Evolutionary conservation across 2,113 vertebrate species (phyloP).

Genomic region (Anguilla rostrata): DNA sequence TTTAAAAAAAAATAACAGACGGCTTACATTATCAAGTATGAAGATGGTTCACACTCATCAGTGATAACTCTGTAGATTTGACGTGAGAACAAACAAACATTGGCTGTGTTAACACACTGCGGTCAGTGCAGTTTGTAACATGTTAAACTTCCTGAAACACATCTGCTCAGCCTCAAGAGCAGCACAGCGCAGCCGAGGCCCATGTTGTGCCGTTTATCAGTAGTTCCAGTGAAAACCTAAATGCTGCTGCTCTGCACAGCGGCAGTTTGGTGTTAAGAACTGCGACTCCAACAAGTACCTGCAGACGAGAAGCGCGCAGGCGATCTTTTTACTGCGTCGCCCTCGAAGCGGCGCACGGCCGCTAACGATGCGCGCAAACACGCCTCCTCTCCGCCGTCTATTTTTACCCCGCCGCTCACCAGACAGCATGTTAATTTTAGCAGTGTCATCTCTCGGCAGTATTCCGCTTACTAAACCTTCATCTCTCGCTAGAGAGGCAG

Average conservation of each 20-base stretch:
- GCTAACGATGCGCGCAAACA: slow-evolving; percentile 24
- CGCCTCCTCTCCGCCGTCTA: slow-evolving; percentile 54
- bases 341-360: slow-evolving; percentile 10
- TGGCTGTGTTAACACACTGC: no score
- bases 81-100: no score
- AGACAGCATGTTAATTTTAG: slow-evolving; percentile 66
- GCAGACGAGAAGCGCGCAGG: neutral
- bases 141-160: no score
- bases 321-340: neutral
- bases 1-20: slow-evolving; percentile 26
- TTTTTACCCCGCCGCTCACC: slow-evolving; percentile 59
- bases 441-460: slow-evolving; percentile 63
- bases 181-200: slow-evolving; percentile 17
- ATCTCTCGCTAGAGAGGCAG: slow-evolving; percentile 53
- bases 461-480: slow-evolving; percentile 66
- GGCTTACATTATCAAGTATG: no score
- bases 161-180: no score
- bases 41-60: no score
- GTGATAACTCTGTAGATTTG: no score
- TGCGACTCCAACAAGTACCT: neutral
- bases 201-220: neutral
- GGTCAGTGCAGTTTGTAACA: no score
- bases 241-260: neutral
- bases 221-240: neutral
- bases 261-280: neutral